Conservation (phyloP, 2,797 vertebrate species). For the Crenichthys baileyi region DNA sequence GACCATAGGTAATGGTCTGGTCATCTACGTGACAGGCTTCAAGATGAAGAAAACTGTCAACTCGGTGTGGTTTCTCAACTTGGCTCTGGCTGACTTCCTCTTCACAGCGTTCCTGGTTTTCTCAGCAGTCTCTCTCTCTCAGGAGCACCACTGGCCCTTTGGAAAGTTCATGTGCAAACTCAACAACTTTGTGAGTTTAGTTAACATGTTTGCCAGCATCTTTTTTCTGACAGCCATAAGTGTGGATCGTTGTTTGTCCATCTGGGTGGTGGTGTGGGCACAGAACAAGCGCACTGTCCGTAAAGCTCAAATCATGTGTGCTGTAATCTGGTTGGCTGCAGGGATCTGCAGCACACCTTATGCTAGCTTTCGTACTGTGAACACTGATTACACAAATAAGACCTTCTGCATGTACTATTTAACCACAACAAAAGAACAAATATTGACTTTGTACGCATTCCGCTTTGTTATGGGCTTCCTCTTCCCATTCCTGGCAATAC, state of each 20-base stretch:
- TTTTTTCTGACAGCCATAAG: slow-evolving; percentile 73
- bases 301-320: slow-evolving; percentile 58
- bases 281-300: slow-evolving; percentile 74
- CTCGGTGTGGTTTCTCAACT: slow-evolving; percentile 76
- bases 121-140: slow-evolving; percentile 11
- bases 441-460: slow-evolving; percentile 8
- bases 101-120: slow-evolving; percentile 65
- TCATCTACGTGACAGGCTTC: slow-evolving; percentile 77
- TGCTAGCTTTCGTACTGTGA: slow-evolving; percentile 5
- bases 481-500: slow-evolving; percentile 76
- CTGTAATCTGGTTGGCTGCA: slow-evolving; percentile 61
- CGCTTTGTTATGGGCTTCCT: slow-evolving; percentile 76
- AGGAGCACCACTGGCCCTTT: slow-evolving; percentile 46
- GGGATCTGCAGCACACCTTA: slow-evolving; percentile 64
- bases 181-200: slow-evolving; percentile 14
- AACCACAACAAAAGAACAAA: not conserved
- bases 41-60: slow-evolving; percentile 74
- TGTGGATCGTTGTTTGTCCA: slow-evolving; percentile 73
- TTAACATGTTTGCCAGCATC: slow-evolving; percentile 78
- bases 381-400: fast-evolving
- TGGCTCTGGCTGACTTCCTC: slow-evolving; percentile 78
- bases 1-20: slow-evolving; percentile 15
- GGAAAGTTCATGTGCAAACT: slow-evolving; percentile 67
- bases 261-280: slow-evolving; percentile 73
- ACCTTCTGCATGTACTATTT: fast-evolving